A percentile compares a stretch with the other conserved stretches of the same genome.
These are phyloP conservation scores for Syngnathus typhle DNA, from an alignment of 2,113 vertebrate species.

Conservation along the genomic window DNA sequence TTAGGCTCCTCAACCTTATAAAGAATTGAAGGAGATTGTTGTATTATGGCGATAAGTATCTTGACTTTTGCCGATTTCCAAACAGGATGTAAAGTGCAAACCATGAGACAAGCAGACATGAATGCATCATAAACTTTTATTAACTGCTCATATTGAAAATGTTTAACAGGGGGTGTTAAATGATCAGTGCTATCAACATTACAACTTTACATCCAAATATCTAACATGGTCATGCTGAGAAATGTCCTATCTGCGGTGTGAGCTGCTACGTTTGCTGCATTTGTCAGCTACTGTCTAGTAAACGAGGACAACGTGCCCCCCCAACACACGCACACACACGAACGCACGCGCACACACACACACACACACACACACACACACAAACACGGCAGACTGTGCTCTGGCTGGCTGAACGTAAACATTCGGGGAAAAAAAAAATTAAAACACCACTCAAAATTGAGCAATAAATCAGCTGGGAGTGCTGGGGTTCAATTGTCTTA, in stretches of 20 bases:
- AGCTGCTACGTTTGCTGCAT: conserved; percentile 50
- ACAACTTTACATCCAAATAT: conserved; percentile 6
- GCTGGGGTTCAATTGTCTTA: not conserved
- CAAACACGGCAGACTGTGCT: not conserved
- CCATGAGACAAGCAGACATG: not conserved
- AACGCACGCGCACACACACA: not conserved
- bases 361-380: not conserved
- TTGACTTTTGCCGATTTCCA: not conserved
- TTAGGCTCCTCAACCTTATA: not conserved
- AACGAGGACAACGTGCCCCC: conserved; percentile 1
- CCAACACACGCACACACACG: not conserved
- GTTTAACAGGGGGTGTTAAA: conserved; percentile 8
- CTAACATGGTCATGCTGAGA: conserved; percentile 9
- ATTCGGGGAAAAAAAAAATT: not conserved
- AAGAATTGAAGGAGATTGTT: no score
- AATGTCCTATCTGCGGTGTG: not conserved
- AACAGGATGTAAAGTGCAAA: not conserved
- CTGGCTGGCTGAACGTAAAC: conserved; percentile 9
- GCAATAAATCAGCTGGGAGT: not conserved
- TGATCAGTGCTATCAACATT: conserved; percentile 6
- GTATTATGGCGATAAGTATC: no score
- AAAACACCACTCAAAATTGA: not conserved
- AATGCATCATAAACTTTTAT: not conserved
- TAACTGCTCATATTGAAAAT: not conserved
- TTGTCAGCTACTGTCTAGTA: conserved; percentile 28